Conservation (phyloP, 2,888 invertebrate species). For the Lingula anatina region DNA sequence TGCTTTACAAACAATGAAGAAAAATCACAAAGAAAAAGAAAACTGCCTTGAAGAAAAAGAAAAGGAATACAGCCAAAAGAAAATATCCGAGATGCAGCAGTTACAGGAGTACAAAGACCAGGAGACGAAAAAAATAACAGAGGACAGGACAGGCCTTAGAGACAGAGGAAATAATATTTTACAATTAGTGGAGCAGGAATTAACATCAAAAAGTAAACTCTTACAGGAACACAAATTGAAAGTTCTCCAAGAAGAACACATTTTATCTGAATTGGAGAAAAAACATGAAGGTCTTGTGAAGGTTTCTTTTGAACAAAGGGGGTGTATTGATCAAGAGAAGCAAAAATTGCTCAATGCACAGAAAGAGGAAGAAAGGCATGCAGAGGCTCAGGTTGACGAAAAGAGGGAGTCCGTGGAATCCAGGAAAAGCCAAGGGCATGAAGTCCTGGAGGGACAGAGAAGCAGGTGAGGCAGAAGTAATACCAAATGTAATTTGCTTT, state of each 20-base stretch:
- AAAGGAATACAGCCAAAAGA: not conserved
- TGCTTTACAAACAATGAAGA: not conserved
- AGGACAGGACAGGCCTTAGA: slow-evolving; percentile 2
- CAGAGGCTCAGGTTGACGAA: slow-evolving; percentile 16
- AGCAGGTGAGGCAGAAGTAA: slow-evolving; percentile 26
- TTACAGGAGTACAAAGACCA: slow-evolving; percentile 24
- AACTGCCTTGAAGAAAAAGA: not conserved
- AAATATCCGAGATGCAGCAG: slow-evolving; percentile 23
- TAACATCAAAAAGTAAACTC: no score
- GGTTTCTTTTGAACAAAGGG: not conserved
- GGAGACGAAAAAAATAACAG: slow-evolving; percentile 2
- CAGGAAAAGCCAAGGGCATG: slow-evolving; percentile 17
- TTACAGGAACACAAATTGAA: no score
- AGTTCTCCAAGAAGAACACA: not conserved
- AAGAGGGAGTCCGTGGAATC: slow-evolving; percentile 22
- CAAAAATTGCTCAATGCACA: no score
- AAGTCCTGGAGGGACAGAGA: slow-evolving; percentile 24
- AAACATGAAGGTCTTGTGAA: not conserved
- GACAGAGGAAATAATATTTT: slow-evolving; percentile 1
- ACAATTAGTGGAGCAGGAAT: no score
- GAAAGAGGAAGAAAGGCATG: slow-evolving; percentile 1
- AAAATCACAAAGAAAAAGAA: slow-evolving; percentile 1
- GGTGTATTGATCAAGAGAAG: not conserved
- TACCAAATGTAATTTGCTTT: no score
- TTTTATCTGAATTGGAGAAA: not conserved